Conservation (phyloP, 2,797 vertebrate genomes). For the Notolepis coatsorum region DNA sequence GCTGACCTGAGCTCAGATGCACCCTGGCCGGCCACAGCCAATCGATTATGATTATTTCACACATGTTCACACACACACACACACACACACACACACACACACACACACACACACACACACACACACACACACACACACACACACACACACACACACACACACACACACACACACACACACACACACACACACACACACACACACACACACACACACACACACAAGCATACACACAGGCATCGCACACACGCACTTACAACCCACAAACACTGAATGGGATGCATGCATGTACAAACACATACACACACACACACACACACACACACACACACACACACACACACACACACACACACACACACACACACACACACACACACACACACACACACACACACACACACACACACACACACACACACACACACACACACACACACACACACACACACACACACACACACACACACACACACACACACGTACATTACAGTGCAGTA, state of each 20-base stretch:
- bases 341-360: neutral
- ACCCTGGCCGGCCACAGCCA: constrained; percentile 18
- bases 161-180: neutral
- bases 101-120: neutral
- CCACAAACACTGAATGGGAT: too few species aligned
- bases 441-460: too few species aligned
- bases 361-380: neutral
- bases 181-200: constrained; percentile 4
- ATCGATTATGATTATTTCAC: constrained; percentile 53
- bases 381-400: neutral
- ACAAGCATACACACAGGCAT: neutral
- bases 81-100: neutral
- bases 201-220: neutral
- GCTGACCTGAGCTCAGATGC: constrained; percentile 71
- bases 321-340: neutral
- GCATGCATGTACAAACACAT: neutral
- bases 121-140: constrained; percentile 32
- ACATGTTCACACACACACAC: neutral
- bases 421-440: too few species aligned
- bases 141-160: neutral
- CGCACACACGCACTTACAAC: neutral
- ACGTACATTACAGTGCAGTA: too few species aligned
- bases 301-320: too few species aligned
- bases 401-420: neutral
- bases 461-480: too few species aligned